phyloP scores from a whole-genome alignment of 2,113 vertebrate species.

The Lasiurus cinereus region DNA sequence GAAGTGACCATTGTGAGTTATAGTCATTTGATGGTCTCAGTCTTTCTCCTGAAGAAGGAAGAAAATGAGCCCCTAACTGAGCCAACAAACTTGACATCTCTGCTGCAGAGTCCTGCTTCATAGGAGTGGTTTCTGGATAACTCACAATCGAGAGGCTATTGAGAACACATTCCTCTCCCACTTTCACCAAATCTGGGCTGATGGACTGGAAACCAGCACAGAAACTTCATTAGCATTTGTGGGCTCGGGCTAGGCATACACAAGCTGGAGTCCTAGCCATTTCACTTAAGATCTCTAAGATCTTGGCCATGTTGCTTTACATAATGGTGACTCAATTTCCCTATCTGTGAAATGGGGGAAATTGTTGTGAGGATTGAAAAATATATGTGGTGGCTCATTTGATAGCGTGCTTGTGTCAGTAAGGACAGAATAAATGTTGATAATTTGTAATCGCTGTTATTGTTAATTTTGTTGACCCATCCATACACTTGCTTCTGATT shows the following conservation, averaged over 20 bases:
- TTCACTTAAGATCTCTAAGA: not conserved
- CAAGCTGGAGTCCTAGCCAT: not conserved
- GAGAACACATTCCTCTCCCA: not conserved
- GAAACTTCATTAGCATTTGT: not conserved
- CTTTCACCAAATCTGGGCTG: not conserved
- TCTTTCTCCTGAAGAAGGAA: not conserved
- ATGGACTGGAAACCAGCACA: not conserved
- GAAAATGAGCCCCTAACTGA: not conserved
- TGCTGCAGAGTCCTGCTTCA: not conserved
- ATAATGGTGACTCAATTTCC: not conserved
- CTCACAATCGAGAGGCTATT: not conserved
- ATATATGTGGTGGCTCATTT: conserved; percentile 6
- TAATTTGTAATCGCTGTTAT: not conserved
- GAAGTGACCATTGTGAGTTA: not conserved
- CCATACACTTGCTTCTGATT: not conserved
- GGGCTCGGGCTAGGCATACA: not conserved
- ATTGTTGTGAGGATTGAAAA: not conserved
- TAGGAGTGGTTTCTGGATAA: not conserved
- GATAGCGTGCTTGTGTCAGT: not conserved
- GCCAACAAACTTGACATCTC: not conserved
- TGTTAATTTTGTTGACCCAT: not conserved
- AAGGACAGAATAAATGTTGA: not conserved
- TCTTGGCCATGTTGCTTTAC: not conserved
- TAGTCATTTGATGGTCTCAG: not conserved
- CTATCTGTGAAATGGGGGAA: not conserved